Percentiles rank a stretch among this genome's conserved stretches.
Conservation (phyloP, 2,113 vertebrate genomes). For the Malurus alboscapulatus region DNA sequence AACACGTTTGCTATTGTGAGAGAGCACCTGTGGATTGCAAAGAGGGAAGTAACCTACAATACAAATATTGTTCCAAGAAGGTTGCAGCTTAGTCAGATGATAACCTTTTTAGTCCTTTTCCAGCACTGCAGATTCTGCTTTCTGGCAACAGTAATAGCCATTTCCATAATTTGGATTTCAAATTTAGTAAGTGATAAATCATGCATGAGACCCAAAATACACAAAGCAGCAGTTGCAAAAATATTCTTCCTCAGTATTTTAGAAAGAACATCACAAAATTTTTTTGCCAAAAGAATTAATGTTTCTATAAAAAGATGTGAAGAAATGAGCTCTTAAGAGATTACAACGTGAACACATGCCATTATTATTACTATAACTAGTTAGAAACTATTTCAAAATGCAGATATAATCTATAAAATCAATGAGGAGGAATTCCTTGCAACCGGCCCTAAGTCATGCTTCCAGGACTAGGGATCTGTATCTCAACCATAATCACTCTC, state of each 20-base stretch:
- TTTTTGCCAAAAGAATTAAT: slow-evolving; percentile 62
- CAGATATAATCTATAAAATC: background rate
- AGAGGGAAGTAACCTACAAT: background rate
- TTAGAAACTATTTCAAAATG: slow-evolving; percentile 26
- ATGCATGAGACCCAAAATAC: slow-evolving; percentile 70
- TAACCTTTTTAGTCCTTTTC: slow-evolving; percentile 56
- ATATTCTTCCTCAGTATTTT: slow-evolving; percentile 59
- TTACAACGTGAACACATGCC: slow-evolving; percentile 17
- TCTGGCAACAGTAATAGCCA: slow-evolving; percentile 64
- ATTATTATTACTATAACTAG: slow-evolving; percentile 45
- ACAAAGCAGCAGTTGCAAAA: slow-evolving; percentile 59
- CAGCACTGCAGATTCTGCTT: slow-evolving; percentile 51
- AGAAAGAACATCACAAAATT: slow-evolving; percentile 52
- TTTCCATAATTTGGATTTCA: slow-evolving; percentile 71
- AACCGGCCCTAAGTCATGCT: background rate
- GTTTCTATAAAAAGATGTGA: slow-evolving; percentile 53
- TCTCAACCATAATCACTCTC: background rate
- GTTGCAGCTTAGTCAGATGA: slow-evolving; percentile 40
- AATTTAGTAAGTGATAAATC: slow-evolving; percentile 74
- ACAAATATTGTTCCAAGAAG: slow-evolving; percentile 9
- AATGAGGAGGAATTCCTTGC: slow-evolving; percentile 4
- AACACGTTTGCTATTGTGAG: slow-evolving; percentile 49
- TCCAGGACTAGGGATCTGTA: background rate
- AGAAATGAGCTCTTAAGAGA: slow-evolving; percentile 39
- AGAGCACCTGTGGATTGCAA: slow-evolving; percentile 32